Evolutionary conservation across 2,797 vertebrate species (phyloP).

Genomic region (Hippoglossus hippoglossus): DNA sequence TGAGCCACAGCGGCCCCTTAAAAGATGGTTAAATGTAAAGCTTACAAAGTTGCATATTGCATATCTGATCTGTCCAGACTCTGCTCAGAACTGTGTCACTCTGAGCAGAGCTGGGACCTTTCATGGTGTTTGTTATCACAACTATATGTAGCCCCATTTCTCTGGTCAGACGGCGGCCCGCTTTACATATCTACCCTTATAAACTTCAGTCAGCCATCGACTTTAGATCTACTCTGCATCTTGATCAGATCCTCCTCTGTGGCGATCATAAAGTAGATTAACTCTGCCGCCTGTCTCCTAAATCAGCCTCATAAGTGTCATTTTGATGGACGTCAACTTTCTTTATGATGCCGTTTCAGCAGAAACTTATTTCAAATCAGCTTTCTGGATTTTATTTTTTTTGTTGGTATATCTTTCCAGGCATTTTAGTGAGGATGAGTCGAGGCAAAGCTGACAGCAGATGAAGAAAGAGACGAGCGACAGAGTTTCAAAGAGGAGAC

Average conservation of each 20-base stretch:
- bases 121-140: constrained; percentile 2
- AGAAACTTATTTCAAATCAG: constrained; percentile 34
- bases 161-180: background rate
- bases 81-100: background rate
- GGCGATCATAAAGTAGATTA: constrained; percentile 32
- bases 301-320: constrained; percentile 34
- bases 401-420: constrained; percentile 46
- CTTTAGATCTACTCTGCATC: constrained; percentile 46
- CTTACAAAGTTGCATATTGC: background rate
- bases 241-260: constrained; percentile 44
- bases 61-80: background rate
- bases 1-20: too few relatives aligned
- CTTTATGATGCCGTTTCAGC: constrained; percentile 34
- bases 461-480: constrained; percentile 54
- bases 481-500: constrained; percentile 54
- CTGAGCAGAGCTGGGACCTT: background rate
- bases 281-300: constrained; percentile 10
- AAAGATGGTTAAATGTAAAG: constrained; percentile 22
- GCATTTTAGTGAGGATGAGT: constrained; percentile 44
- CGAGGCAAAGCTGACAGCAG: constrained; percentile 42
- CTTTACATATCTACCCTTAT: constrained; percentile 13
- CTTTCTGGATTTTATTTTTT: constrained; percentile 8
- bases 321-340: constrained; percentile 31
- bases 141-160: background rate
- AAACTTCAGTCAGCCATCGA: constrained; percentile 35